Evolutionary conservation across 2,888 invertebrate genomes (phyloP).

Genomic region (Caenorhabditis imperialis): DNA sequence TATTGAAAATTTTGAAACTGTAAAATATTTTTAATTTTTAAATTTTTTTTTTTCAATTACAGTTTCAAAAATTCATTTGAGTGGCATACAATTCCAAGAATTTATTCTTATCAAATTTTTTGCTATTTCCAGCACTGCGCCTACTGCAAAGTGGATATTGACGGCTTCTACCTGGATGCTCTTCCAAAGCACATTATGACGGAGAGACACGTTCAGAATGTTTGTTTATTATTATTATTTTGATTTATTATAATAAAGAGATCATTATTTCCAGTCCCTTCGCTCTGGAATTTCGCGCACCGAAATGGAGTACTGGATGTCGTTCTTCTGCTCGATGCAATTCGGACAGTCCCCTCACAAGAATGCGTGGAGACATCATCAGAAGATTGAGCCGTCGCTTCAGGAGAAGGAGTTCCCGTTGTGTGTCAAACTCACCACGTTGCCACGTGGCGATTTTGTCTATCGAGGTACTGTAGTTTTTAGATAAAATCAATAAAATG

Average conservation of each 20-base stretch:
- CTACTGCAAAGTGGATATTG: conserved; percentile 15
- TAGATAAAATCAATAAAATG: background rate
- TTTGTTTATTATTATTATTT: background rate
- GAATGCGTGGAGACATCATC: background rate
- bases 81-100: too few relatives aligned
- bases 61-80: too few relatives aligned
- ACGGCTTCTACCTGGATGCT: background rate
- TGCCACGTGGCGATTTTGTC: conserved; percentile 7
- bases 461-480: conserved; percentile 6
- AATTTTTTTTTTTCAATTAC: too few relatives aligned
- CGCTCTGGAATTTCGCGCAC: background rate
- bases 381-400: background rate
- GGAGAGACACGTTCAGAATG: conserved; percentile 10
- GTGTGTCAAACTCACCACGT: conserved; percentile 1
- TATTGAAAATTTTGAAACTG: too few relatives aligned
- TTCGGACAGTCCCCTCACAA: background rate
- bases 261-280: too few relatives aligned
- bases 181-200: conserved; percentile 8
- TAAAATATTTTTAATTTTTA: too few relatives aligned
- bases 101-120: too few relatives aligned
- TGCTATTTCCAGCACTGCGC: background rate
- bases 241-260: too few relatives aligned
- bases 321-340: conserved; percentile 1
- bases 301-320: conserved; percentile 19
- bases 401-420: conserved; percentile 27